phyloP scores from a whole-genome alignment of 1,140 invertebrate genomes.

The Cecropterus lyciades region DNA sequence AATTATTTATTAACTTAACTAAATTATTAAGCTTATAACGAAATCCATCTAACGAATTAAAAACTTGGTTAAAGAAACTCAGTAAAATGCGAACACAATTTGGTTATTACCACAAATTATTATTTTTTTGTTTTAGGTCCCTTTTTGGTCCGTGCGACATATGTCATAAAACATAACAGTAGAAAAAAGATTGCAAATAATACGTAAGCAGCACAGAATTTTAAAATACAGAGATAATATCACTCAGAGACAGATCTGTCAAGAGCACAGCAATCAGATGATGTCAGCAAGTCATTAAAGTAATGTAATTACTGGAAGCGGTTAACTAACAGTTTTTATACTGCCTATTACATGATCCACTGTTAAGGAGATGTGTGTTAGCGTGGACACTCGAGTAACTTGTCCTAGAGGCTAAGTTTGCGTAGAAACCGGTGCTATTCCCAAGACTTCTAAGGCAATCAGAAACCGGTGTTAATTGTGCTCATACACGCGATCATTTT shows the following conservation, averaged over 20 bases:
- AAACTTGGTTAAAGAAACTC: no score
- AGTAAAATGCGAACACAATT: no score
- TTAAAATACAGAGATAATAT: background rate
- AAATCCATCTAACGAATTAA: no score
- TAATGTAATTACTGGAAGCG: conserved; percentile 3
- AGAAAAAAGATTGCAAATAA: no score
- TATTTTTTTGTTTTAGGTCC: no score
- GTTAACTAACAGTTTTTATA: conserved; percentile 16
- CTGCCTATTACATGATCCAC: conserved; percentile 38
- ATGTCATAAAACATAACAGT: no score
- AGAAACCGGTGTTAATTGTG: conserved; percentile 12
- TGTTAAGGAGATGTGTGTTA: conserved; percentile 33
- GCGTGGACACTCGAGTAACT: conserved; percentile 28
- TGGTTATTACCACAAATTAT: no score
- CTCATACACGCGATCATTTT: conserved; percentile 12
- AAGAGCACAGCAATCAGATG: conserved; percentile 17
- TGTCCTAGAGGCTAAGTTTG: conserved; percentile 31
- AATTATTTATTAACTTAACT: no score
- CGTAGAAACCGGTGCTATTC: background rate
- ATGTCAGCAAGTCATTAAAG: conserved; percentile 17
- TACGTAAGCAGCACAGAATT: background rate
- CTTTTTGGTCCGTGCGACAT: no score
- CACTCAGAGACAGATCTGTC: background rate
- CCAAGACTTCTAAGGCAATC: conserved; percentile 24
- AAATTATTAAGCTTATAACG: no score